Evolutionary conservation across 2,113 vertebrate species (phyloP).

Genomic region (Vidua chalybeata): DNA sequence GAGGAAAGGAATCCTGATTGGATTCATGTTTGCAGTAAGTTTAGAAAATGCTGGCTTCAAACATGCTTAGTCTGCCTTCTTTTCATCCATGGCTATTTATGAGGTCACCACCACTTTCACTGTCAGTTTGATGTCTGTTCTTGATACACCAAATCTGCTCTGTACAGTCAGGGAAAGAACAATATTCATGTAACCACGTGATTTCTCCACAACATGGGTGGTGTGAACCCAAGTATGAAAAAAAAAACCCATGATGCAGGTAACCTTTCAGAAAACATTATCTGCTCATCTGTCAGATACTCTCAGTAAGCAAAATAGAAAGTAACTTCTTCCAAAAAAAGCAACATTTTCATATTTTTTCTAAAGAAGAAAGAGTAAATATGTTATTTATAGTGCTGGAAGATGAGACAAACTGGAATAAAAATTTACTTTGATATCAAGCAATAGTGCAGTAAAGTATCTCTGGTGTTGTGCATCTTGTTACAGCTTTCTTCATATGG

Average conservation of each 20-base stretch:
- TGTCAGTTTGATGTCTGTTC: not conserved
- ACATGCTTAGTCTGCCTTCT: not conserved
- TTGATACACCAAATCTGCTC: not conserved
- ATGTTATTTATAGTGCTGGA: not conserved
- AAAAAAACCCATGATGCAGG: not conserved
- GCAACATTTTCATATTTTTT: not conserved
- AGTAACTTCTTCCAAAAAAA: not conserved
- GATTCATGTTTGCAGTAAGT: not conserved
- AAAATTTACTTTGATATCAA: not conserved
- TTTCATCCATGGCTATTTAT: not conserved
- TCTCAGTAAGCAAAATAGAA: not conserved
- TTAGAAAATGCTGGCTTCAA: not conserved
- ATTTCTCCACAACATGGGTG: not conserved
- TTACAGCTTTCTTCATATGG: constrained; percentile 92
- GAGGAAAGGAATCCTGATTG: not conserved
- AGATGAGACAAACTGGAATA: not conserved
- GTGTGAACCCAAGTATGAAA: not conserved
- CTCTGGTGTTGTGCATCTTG: not conserved
- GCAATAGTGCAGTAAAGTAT: not conserved
- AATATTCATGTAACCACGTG: not conserved
- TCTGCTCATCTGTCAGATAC: not conserved
- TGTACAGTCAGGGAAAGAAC: not conserved
- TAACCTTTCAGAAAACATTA: not conserved
- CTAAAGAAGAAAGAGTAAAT: not conserved
- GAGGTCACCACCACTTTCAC: not conserved